Evolutionary conservation across 2,113 vertebrate genomes (phyloP).

Genomic region (Chlamydotis undulata): DNA sequence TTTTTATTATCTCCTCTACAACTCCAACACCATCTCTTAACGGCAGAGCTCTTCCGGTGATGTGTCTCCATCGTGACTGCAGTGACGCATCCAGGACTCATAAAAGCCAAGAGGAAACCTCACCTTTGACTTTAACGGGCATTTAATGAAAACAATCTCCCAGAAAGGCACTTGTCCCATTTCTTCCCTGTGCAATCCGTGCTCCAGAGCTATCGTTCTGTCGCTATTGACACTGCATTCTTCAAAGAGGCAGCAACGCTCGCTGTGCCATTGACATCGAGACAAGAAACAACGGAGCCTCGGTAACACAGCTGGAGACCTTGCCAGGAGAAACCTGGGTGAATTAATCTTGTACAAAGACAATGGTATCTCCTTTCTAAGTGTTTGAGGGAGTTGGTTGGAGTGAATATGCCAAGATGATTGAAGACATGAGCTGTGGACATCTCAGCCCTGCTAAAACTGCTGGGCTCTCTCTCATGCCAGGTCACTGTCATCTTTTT

Average conservation of each 20-base stretch:
- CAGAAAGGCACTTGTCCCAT: neutral
- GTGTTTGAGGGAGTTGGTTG: neutral
- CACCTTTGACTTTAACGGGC: neutral
- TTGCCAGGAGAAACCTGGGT: neutral
- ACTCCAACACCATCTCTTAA: neutral
- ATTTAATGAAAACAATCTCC: neutral
- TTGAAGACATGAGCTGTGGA: neutral
- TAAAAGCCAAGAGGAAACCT: neutral
- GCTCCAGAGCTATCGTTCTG: neutral
- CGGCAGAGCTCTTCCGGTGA: neutral
- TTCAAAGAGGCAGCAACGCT: neutral
- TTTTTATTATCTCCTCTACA: neutral
- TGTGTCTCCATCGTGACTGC: neutral
- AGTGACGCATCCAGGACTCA: neutral
- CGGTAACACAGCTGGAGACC: neutral
- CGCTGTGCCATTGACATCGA: too few species aligned
- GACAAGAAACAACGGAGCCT: neutral
- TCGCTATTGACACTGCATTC: neutral
- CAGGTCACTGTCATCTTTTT: neutral
- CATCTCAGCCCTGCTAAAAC: neutral
- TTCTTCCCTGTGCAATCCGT: neutral
- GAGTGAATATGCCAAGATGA: neutral
- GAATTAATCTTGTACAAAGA: neutral
- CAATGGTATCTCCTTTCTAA: rapidly evolving
- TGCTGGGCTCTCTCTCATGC: neutral